Conservation (phyloP, 2,797 vertebrate genomes). For the Malurus splendens region DNA sequence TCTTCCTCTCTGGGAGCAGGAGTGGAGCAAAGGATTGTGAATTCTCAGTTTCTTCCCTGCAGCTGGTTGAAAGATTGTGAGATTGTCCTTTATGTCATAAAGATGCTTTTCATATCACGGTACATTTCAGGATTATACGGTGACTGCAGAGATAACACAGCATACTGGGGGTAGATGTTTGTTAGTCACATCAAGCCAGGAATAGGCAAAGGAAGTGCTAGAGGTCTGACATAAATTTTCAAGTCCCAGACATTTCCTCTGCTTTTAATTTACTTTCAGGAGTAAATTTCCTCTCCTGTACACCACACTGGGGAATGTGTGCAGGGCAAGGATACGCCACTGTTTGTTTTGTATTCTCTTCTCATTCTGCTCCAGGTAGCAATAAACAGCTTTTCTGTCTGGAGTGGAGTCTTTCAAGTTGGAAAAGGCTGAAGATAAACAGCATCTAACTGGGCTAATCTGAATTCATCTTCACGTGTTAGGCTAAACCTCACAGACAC, state of each 20-base stretch:
- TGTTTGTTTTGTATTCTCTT: not conserved
- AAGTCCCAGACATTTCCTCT: not conserved
- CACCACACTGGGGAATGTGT: not conserved
- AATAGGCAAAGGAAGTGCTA: not conserved
- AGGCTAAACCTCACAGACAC: not conserved
- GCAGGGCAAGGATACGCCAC: not conserved
- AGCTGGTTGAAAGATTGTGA: not conserved
- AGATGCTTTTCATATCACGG: not conserved
- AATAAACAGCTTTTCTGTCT: not conserved
- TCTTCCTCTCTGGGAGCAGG: not conserved
- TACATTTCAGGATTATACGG: not conserved
- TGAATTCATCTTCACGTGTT: not conserved
- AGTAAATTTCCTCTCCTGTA: not conserved
- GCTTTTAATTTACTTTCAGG: not conserved
- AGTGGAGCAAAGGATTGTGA: not conserved
- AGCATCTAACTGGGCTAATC: not conserved
- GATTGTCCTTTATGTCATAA: not conserved
- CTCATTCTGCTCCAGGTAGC: not conserved
- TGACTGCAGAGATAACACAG: not conserved
- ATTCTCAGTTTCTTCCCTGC: not conserved
- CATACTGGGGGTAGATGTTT: rapidly evolving
- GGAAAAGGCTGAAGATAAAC: not conserved
- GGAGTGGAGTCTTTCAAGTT: not conserved
- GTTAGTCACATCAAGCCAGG: not conserved
- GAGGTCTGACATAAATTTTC: not conserved